Base-by-base conservation (phyloP, 2,797 vertebrate species). In the Balearica regulorum region DNA sequence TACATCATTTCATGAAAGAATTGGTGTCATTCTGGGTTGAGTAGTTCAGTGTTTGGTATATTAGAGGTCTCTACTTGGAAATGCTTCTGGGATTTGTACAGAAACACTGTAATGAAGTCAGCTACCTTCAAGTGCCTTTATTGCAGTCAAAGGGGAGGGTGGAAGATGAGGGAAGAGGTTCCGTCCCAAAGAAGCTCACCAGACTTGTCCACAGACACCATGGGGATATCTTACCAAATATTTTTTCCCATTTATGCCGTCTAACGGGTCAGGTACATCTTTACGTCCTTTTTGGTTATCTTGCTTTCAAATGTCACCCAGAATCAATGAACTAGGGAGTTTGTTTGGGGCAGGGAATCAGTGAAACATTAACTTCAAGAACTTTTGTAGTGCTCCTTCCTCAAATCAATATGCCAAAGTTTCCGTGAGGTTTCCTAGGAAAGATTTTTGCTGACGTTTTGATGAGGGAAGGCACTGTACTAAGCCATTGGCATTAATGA, bases 401-500 rank as follows among this genome's bases (percentile, higher is more conserved):
- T 71, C 70, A 60, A 41, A 76, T 61, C 55, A 35, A 9, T 46
- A 18, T 53, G 48, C 65, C 60, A 6, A 48, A 90, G 92, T 93
- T 91, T 54, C 48, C 2, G 3, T 71, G 73, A 58, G 87, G 41
- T 60, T 91, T 35, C 88, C 81, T 62, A 12, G 53, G 88, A 84
- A 70, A 16, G 75, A 68, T 6, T 44, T 39, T 60, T 87, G 83
- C 80, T 96, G 93, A 68, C 49, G 25, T 80, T 90, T 60, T 60
- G 75, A 11, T 87, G 80, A 92, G 85, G 17, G n/a, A 51, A 86
- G 91, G 78, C 65, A 53, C 64, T 83, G 68, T 87, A 82, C 48
- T 90, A 91, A 95, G 91, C 90, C 88, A 95, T 80, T 28, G 4
- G 41, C 44, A 12, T 28, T 84, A 35, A 70, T 49, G 73, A 94